Evolutionary conservation across 2,797 vertebrate species (phyloP), one percentile per base, ranked within the genome.

Genomic region (Etheostoma nigrum): DNA sequence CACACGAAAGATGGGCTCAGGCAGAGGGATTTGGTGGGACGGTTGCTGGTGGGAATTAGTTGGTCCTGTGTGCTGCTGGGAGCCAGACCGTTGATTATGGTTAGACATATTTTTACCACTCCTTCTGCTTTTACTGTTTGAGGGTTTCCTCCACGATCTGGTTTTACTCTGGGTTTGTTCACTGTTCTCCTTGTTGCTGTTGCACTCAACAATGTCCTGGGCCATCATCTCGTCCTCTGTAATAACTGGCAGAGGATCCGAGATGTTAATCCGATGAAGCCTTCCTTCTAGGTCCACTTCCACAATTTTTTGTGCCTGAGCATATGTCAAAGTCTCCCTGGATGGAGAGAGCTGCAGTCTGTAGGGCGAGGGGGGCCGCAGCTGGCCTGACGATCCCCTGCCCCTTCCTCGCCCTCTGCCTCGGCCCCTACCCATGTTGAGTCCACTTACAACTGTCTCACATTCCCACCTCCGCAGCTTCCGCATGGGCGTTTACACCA

Each of bases 151-250:
- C 86, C 95, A 96, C 0, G 95, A 94, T 68, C 74, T 90, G 66
- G 81, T 89, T 85, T 95, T 96, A 79, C 95, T 95, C 72, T 95
- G 94, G n/a, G 96, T 96, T 84, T 98, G 96, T 84, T 98, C 97
- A 0, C 97, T 99, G 93, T 99, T 99, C 76, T 99, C 98, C 86
- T 99, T 99, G 95, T 99, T 99, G 91, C 97, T 99, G 88, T 99
- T 99, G 93, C 97, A 99, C 86, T 99, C 98, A 0, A 93, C 96
- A 80, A 99, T 97, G 88, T 99, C 98, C 94, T 99, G 97, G 60
- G 98, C 98, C 5, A 97, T 97, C 94, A 99, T 95, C 84, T 99
- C 98, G 0, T 99, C 98, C 84, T 99, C 98, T 0, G 98, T 99
- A 74, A 99, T 97, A 73, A 99, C 96, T 1, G 96, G 97, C 36